phyloP scores from a whole-genome alignment of 2,888 invertebrate species.

The Isoperla grammatica region DNA sequence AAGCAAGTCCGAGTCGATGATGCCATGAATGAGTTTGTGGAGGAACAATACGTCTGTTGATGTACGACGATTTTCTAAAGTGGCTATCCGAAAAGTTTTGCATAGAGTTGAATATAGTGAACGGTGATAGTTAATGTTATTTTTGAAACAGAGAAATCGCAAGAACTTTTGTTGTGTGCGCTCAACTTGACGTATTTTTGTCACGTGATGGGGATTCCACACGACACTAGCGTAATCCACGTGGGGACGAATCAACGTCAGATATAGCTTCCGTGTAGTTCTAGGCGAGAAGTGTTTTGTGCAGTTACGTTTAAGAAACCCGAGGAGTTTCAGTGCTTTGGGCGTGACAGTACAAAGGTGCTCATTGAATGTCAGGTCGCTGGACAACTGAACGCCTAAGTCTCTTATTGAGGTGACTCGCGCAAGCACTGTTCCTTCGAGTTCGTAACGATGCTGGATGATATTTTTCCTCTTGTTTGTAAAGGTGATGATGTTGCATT shows the following conservation, averaged over 20 bases:
- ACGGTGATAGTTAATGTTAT: neutral
- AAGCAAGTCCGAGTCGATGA: too few species aligned
- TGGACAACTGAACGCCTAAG: neutral
- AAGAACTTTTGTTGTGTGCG: neutral
- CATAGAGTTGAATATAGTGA: too few species aligned
- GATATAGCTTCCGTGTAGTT: neutral
- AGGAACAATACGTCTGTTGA: too few species aligned
- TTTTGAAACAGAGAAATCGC: neutral
- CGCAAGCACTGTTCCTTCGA: neutral
- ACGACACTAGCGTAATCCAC: constrained; percentile 3
- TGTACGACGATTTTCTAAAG: too few species aligned
- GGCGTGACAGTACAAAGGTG: neutral
- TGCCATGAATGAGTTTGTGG: too few species aligned
- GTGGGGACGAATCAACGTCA: neutral
- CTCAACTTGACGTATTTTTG: neutral
- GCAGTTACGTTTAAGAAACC: neutral
- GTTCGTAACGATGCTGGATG: neutral
- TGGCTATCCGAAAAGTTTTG: too few species aligned
- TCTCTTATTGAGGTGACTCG: neutral
- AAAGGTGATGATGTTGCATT: too few species aligned
- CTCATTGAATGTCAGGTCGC: neutral
- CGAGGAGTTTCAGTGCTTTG: neutral
- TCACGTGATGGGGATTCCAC: constrained; percentile 1
- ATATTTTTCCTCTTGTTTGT: too few species aligned
- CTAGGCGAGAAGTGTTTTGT: neutral